Base-by-base conservation (phyloP, 2,888 invertebrate genomes). In the Leucophora obtusa region DNA sequence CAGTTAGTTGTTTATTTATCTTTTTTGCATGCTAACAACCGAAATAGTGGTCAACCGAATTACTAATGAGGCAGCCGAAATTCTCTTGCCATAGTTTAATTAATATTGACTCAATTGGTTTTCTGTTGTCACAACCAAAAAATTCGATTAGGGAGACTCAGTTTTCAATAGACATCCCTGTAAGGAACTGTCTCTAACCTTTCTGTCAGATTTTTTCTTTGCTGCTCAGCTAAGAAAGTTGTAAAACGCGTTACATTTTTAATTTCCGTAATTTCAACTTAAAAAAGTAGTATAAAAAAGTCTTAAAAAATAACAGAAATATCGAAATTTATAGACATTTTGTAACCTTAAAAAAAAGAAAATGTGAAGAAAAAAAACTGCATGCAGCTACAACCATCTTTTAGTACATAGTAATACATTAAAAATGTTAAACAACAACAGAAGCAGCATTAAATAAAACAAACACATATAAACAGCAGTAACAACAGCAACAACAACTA, bases 191-290 rank as follows among this genome's bases (percentile, higher is more conserved):
- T 7, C 7, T 4, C 28, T 28, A 28, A 28, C 28, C 6, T 28
- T 28, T 28, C 7, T 28, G 3, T 28, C 7, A 28, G 28, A 28
- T 6, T 28, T 28, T 3, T 28, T 7, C 28, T 3, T 28, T 7
- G 28, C 28, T 58, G 11, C 28, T 53, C 21, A 51, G 38, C 54
- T 62, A 47, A 60, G 24, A 58, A 51, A 71, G 83, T 84, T 85
- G 84, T 87, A 85, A 85, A 87, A 85, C 87, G 86, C 87, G 86
- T 87, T 89, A 86, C 87, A 86, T 88, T 89, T 89, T 88, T 89
- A 89, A 89, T 89, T 89, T 89, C 89, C 89, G 89, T 89, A 89
- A 89, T 89, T 89, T 89, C 87, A 89, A 88, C 87, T 87, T 88
- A 65, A 65, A 65, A 62, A 62, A 66, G 3, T 28, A 50, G 4